Percentiles rank a stretch among this genome's conserved stretches.
Conservation (phyloP, 2,888 invertebrate species). For the Hemithea aestivaria region DNA sequence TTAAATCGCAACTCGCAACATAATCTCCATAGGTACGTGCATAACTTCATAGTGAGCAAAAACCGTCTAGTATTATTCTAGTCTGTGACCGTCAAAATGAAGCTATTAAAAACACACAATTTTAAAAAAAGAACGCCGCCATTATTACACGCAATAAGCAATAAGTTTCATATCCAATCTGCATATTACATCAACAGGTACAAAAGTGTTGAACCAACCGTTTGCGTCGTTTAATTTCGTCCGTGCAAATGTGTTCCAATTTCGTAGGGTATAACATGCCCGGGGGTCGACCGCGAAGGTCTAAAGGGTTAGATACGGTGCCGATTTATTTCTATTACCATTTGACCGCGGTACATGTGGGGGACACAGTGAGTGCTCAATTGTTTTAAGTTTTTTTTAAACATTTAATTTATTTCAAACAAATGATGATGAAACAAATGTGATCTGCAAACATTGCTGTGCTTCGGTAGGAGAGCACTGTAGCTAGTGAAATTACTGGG, state of each 20-base stretch:
- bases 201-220: slow-evolving; percentile 18
- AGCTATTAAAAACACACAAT: neutral
- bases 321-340: slow-evolving; percentile 54
- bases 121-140: slow-evolving; percentile 6
- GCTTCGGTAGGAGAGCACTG: too few relatives aligned
- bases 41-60: too few relatives aligned
- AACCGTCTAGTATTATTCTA: too few relatives aligned
- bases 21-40: too few relatives aligned
- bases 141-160: slow-evolving; percentile 13
- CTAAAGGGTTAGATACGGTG: slow-evolving; percentile 20
- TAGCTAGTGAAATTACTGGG: too few relatives aligned
- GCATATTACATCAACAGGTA: slow-evolving; percentile 20
- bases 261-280: slow-evolving; percentile 11
- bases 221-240: slow-evolving; percentile 21
- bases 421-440: too few relatives aligned
- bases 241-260: slow-evolving; percentile 24
- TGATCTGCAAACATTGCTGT: too few relatives aligned
- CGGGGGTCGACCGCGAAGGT: slow-evolving; percentile 11
- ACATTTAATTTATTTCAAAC: slow-evolving; percentile 1
- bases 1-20: too few relatives aligned
- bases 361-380: slow-evolving; percentile 29
- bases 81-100: too few relatives aligned
- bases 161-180: slow-evolving; percentile 9
- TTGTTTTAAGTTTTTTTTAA: neutral
- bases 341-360: slow-evolving; percentile 31